Base-by-base conservation (phyloP, 2,113 vertebrate genomes). In the Thymallus thymallus region DNA sequence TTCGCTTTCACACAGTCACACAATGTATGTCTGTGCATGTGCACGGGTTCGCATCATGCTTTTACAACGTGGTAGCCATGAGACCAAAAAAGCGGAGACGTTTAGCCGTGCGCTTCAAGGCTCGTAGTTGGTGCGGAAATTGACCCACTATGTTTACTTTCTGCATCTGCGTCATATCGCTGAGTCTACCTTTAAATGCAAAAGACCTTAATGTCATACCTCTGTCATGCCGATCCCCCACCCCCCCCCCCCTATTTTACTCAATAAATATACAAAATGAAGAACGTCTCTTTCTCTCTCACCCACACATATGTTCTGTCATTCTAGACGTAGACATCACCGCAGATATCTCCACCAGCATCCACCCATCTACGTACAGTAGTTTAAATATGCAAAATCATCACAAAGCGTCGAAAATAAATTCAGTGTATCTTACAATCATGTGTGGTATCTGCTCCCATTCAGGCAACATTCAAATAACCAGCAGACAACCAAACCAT, bases 311-410 rank as follows among this genome's bases (percentile, higher is more conserved):
- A 75, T 58, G 41, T 72, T 5, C 60, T 72, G 30, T 48, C 41
- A 46, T 10, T 63, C 35, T 4, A 72, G 41, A 69, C 23, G 6
- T 30, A 14, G 3, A 29, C 63, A 65, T 16, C 24, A 23, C 58
- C 23, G 20, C 22, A 63, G 16, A 73, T 76, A 78, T 18, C 45
- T 48, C 16, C 23, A 68, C 16, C 35, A 68, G 69, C 75, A 30
- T 79, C 76, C 73, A 80, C 74, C 76, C 76, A 32, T 79, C 26
- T 2, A 26, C 26, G 76, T 81, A 90, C 89, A 90, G 85, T 80
- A 90, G 82, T 87, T 88, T 84, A 77, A 87, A 87, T 83, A 80
- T 78, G 32, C 32, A 63, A 29, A 80, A 82, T 78, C 68, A 82
- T 78, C 68, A 84, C 48, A 65, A 67, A 81, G 71, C 75, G 60